Evolutionary conservation across 2,113 vertebrate species (phyloP).

Genomic region (Gasterosteus aculeatus): DNA sequence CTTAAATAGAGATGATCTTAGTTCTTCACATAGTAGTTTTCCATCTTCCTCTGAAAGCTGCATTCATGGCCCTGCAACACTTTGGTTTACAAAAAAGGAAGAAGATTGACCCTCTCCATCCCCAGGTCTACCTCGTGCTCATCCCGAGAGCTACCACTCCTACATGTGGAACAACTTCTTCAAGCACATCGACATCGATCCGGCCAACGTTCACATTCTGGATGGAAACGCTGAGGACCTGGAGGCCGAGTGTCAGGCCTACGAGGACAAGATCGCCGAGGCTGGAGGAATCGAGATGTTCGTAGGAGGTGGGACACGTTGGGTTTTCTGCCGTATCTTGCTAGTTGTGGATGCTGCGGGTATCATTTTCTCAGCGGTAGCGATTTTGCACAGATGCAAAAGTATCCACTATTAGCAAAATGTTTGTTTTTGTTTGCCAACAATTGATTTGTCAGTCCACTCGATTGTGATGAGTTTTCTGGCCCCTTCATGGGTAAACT

Average conservation of each 20-base stretch:
- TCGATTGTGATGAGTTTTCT: neutral
- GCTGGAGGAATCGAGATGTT: constrained; percentile 94
- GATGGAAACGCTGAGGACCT: constrained; percentile 90
- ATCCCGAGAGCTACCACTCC: constrained; percentile 95
- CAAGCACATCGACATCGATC: constrained; percentile 91
- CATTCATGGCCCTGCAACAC: neutral
- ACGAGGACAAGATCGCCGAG: constrained; percentile 89
- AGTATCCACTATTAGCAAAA: too few relatives aligned
- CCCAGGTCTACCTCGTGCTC: constrained; percentile 89
- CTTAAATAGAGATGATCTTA: too few relatives aligned
- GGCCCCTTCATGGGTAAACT: neutral
- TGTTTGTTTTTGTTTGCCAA: neutral
- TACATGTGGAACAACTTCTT: constrained; percentile 99
- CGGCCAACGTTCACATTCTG: constrained; percentile 91
- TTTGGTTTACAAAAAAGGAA: neutral
- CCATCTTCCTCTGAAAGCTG: neutral
- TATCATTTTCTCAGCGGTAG: neutral
- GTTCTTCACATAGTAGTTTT: too few relatives aligned
- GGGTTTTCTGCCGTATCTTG: neutral
- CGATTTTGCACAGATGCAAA: too few relatives aligned
- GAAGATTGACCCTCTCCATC: neutral
- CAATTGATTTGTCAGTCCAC: neutral
- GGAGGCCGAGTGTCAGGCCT: constrained; percentile 86
- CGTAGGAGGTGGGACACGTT: constrained; percentile 85
- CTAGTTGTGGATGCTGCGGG: neutral